Conservation (phyloP, 2,113 vertebrate genomes). For the Syngnathus typhle region DNA sequence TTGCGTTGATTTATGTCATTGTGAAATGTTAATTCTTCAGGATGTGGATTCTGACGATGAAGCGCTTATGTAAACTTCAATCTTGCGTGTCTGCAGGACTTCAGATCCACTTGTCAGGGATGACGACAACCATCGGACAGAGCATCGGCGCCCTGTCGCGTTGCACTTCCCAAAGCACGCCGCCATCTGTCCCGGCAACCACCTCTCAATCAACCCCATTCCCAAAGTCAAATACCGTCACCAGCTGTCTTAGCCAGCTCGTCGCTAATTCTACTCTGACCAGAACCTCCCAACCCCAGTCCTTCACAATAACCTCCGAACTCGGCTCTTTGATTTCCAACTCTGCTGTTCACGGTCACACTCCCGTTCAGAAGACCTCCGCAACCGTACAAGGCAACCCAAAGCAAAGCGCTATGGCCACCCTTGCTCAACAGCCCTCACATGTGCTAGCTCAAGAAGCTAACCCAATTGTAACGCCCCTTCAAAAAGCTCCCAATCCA, state of each 20-base stretch:
- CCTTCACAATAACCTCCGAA: conserved; percentile 24
- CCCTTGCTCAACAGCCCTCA: conserved; percentile 26
- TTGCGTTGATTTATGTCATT: too few species aligned
- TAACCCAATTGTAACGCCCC: conserved; percentile 5
- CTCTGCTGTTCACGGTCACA: conserved; percentile 2
- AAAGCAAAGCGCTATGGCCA: conserved; percentile 27
- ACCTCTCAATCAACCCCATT: conserved; percentile 18
- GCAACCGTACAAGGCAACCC: conserved; percentile 25
- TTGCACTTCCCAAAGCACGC: conserved; percentile 40
- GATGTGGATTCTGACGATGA: too few species aligned
- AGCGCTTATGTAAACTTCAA: not conserved
- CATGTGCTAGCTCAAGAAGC: conserved; percentile 14
- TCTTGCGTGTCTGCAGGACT: conserved; percentile 36
- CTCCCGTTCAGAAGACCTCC: conserved; percentile 32
- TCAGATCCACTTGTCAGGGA: conserved; percentile 50
- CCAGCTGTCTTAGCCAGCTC: conserved; percentile 28
- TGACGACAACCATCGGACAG: conserved; percentile 42
- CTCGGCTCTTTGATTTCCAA: conserved; percentile 23
- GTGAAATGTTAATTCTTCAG: too few species aligned
- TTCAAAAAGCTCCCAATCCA: conserved; percentile 24
- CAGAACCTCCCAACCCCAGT: conserved; percentile 23
- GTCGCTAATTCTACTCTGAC: conserved; percentile 14
- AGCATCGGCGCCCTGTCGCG: conserved; percentile 38
- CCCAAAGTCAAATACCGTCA: conserved; percentile 29
- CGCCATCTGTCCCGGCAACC: conserved; percentile 25